Conservation (phyloP, 2,113 vertebrate species). For the Neolamprologus ventralis region DNA sequence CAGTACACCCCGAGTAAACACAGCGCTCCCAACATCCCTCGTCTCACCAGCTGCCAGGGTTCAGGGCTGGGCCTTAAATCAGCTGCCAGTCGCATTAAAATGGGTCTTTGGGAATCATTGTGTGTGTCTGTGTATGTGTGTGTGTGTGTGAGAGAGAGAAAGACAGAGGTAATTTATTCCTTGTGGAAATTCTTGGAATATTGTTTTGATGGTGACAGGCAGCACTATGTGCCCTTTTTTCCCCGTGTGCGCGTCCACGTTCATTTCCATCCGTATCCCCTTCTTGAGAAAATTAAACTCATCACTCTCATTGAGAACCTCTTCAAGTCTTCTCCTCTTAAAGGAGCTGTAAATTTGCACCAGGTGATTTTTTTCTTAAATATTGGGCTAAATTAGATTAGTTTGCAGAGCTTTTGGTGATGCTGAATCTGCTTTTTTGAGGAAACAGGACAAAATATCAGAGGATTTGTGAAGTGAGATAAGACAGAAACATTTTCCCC, state of each 20-base stretch:
- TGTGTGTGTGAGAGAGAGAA: not conserved
- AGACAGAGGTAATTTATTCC: not conserved
- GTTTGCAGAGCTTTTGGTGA: not conserved
- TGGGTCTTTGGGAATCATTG: not conserved
- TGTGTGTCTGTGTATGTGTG: not conserved
- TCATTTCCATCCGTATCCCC: not conserved
- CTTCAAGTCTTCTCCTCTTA: not conserved
- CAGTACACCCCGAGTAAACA: constrained; percentile 34
- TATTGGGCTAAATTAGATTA: not conserved
- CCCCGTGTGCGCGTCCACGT: not conserved
- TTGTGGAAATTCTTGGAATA: not conserved
- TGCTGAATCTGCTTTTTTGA: not conserved
- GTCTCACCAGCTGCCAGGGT: constrained; percentile 42
- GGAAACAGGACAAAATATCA: fast-evolving
- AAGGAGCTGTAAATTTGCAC: not conserved
- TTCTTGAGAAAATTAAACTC: not conserved
- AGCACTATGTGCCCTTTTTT: not conserved
- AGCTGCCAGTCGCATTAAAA: not conserved
- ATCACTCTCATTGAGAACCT: not conserved
- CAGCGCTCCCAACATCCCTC: constrained; percentile 11
- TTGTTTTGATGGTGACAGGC: not conserved
- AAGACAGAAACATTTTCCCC: not conserved
- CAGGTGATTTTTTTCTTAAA: not conserved
- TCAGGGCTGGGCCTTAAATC: not conserved
- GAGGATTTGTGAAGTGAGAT: not conserved